phyloP scores from a whole-genome alignment of 2,888 invertebrate genomes.

The Drosophila hamatofila region DNA sequence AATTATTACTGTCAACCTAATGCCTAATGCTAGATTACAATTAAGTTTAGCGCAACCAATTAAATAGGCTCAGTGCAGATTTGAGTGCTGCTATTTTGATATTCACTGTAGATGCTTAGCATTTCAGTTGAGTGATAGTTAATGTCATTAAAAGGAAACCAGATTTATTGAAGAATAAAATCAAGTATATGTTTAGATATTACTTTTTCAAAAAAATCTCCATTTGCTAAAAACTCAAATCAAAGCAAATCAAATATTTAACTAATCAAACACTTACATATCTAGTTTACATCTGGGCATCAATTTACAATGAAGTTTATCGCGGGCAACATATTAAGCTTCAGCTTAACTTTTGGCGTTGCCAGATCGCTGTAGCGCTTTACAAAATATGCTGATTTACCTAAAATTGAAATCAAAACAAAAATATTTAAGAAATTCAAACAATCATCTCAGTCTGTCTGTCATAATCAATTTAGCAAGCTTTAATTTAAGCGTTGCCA shows the following conservation, averaged over 20 bases:
- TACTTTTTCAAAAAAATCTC: neutral
- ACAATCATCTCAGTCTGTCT: too few species aligned
- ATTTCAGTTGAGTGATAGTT: neutral
- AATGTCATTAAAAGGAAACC: neutral
- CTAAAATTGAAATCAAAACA: too few species aligned
- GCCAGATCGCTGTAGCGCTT: neutral
- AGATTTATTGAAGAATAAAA: neutral
- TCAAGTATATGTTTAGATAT: neutral
- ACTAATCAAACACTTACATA: neutral
- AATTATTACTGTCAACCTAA: neutral
- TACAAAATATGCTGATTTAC: too few species aligned
- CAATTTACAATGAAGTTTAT: neutral
- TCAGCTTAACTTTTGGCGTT: neutral
- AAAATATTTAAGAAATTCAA: too few species aligned
- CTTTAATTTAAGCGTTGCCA: too few species aligned
- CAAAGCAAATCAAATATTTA: neutral
- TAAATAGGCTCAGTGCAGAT: neutral
- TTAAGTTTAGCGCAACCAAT: neutral
- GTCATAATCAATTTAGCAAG: too few species aligned
- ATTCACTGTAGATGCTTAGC: too few species aligned
- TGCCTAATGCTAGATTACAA: neutral
- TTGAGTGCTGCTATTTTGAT: too few species aligned
- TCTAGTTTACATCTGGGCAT: neutral
- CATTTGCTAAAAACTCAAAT: neutral
- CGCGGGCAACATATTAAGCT: neutral